A percentile compares a stretch with the other conserved stretches of the same genome.
phyloP scores from a whole-genome alignment of 1,140 invertebrate species.

The Bathynomus jamesi region DNA sequence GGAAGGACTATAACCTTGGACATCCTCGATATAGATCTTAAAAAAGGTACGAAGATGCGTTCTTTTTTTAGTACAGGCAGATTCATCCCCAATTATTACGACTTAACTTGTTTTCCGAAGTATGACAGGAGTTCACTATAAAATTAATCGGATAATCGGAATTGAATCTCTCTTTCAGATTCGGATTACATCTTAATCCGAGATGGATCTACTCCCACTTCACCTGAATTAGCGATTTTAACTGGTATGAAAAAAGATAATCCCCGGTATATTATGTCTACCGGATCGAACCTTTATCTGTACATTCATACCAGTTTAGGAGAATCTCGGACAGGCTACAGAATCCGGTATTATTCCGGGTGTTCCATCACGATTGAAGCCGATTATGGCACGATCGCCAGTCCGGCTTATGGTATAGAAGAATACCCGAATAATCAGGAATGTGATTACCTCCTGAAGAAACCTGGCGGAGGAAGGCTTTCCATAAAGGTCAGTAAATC shows the following conservation, averaged over 20 bases:
- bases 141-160: no score
- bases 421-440: slow-evolving; percentile 88
- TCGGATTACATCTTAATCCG: slow-evolving; percentile 81
- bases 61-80: no score
- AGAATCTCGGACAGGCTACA: slow-evolving; percentile 81
- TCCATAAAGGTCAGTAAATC: slow-evolving; percentile 31
- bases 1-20: slow-evolving; percentile 38
- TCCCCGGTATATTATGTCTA: slow-evolving; percentile 79
- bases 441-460: slow-evolving; percentile 77
- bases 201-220: slow-evolving; percentile 78
- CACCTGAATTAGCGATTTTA: slow-evolving; percentile 67
- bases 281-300: slow-evolving; percentile 76
- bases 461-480: slow-evolving; percentile 69
- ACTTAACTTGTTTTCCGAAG: no score
- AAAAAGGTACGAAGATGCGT: slow-evolving; percentile 54
- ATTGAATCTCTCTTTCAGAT: no score
- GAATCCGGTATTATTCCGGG: slow-evolving; percentile 46
- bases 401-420: slow-evolving; percentile 72
- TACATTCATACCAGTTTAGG: slow-evolving; percentile 86
- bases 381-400: slow-evolving; percentile 72
- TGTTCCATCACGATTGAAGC: slow-evolving; percentile 59
- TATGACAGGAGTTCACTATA: no score
- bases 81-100: no score
- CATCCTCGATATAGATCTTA: slow-evolving; percentile 81
- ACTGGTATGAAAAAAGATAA: slow-evolving; percentile 70